These are phyloP conservation scores for Drosophila ogumai DNA, from an alignment of 1,140 invertebrate species.

Conservation along the genomic window DNA sequence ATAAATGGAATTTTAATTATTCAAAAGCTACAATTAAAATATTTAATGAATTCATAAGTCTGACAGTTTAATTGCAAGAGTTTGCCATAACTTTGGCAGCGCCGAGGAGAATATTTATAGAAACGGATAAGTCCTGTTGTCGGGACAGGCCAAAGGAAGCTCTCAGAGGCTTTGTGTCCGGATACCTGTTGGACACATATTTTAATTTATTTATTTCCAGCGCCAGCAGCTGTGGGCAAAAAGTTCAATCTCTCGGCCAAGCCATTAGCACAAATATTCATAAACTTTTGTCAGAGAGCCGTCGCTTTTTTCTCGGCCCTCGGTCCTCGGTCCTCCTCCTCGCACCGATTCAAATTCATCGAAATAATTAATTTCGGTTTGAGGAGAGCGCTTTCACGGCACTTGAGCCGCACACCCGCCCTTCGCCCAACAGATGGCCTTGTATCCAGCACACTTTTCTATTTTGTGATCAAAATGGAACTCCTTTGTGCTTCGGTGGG, in stretches of 20 bases:
- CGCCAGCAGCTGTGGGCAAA: constrained; percentile 45
- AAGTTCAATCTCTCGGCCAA: constrained; percentile 40
- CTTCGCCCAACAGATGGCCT: constrained; percentile 25
- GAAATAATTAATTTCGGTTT: constrained; percentile 54
- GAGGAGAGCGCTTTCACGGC: constrained; percentile 36
- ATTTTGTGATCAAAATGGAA: constrained; percentile 65
- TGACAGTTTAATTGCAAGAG: constrained; percentile 82
- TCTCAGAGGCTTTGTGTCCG: constrained; percentile 21
- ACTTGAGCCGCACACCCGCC: constrained; percentile 30
- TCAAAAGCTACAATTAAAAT: constrained; percentile 82
- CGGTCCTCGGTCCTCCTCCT: neutral
- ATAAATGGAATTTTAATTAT: constrained; percentile 83
- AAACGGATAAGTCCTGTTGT: constrained; percentile 42
- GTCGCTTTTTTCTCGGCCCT: constrained; percentile 6
- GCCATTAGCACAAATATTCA: constrained; percentile 53
- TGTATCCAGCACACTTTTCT: constrained; percentile 39
- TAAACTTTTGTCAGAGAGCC: constrained; percentile 46
- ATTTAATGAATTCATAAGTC: constrained; percentile 82
- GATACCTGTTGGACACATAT: constrained; percentile 52
- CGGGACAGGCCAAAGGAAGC: constrained; percentile 11
- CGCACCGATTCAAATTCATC: constrained; percentile 41
- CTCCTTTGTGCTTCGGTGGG: constrained; percentile 55
- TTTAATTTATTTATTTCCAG: constrained; percentile 52
- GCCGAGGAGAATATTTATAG: constrained; percentile 50
- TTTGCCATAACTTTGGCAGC: constrained; percentile 66